Evolutionary conservation across 2,888 invertebrate genomes (phyloP), one percentile per base, ranked within the genome.

Genomic region (Stenchaetothrips biformis): DNA sequence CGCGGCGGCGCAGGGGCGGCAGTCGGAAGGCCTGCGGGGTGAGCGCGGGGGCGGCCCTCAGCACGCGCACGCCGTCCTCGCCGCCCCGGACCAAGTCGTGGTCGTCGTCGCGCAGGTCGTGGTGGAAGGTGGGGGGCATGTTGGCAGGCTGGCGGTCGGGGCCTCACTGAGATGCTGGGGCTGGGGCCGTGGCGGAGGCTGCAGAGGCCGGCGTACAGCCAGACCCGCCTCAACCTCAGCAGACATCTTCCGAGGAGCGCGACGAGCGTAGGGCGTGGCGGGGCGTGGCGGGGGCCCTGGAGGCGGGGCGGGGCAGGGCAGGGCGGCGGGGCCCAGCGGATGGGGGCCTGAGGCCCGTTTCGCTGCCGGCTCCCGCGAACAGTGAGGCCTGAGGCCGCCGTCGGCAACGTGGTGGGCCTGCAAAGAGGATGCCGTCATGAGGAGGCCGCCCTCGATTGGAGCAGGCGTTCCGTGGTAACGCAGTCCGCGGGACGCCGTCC

Each of bases 91-190:
- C 77, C 8, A 79, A 27, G 80, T 78, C 21, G 48, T 67, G 21
- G 13, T 80, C 59, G 62, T 80, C 81, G 48, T 80, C 67, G 62
- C 79, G 37, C 47, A 80, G 67, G 80, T 78, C 81, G 79, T 53
- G 79, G 77, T 48, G 79, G 67, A 21, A 78, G 49, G 53, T 74
- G 81, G 79, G 78, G 25, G 67, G 78, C 25, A 13, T 78, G 81
- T 77, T 78, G 78, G 78, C 67, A 67, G 67, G 67, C 67, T 4
- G 67, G 67, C 67, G 67, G 67, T 67, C 67, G 67, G 67, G 67
- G 67, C 67, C 67, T n/a, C 67, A 67, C 67, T 67, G 62, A 62
- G n/a, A 13, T n/a, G 62, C 62, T 62, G n/a, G 62, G 18, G 62
- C 62, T n/a, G 62, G 62, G 16, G 62, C 62, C 62, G 18, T n/a